These are phyloP conservation scores for Corythornis madagascariensis DNA, from an alignment of 2,113 vertebrate genomes.

Conservation along the genomic window DNA sequence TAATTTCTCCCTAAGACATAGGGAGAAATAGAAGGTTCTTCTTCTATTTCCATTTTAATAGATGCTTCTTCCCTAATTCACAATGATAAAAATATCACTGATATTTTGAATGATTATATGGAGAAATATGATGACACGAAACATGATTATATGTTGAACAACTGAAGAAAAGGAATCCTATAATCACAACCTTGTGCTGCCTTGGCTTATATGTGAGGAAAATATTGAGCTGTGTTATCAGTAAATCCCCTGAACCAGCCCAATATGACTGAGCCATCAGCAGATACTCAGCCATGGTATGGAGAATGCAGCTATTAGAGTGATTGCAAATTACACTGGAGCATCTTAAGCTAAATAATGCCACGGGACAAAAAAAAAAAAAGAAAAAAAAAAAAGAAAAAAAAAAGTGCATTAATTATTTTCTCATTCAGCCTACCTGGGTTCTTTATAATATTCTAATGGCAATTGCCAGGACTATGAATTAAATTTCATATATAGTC, in stretches of 20 bases:
- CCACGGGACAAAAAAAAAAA: neutral
- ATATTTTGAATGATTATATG: too few species aligned
- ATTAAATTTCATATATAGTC: slow-evolving; percentile 51
- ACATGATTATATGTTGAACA: too few species aligned
- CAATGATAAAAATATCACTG: neutral
- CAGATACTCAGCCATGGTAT: neutral
- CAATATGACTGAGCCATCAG: neutral
- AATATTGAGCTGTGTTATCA: neutral
- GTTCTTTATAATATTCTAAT: neutral
- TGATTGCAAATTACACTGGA: neutral
- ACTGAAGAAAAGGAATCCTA: neutral
- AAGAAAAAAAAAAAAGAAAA: neutral
- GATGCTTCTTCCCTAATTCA: neutral
- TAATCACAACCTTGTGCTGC: neutral
- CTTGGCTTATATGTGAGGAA: neutral
- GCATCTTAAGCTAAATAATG: neutral
- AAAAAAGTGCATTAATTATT: slow-evolving; percentile 3
- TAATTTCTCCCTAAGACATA: neutral
- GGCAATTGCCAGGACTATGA: slow-evolving; percentile 15
- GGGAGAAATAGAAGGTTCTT: neutral
- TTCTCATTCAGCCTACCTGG: neutral
- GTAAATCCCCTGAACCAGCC: neutral
- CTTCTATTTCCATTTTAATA: neutral
- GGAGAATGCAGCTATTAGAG: neutral
- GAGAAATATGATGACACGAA: too few species aligned